These are phyloP conservation scores for Mionectes olivaceus DNA, from an alignment of 2,797 vertebrate genomes.

Conservation along the genomic window DNA sequence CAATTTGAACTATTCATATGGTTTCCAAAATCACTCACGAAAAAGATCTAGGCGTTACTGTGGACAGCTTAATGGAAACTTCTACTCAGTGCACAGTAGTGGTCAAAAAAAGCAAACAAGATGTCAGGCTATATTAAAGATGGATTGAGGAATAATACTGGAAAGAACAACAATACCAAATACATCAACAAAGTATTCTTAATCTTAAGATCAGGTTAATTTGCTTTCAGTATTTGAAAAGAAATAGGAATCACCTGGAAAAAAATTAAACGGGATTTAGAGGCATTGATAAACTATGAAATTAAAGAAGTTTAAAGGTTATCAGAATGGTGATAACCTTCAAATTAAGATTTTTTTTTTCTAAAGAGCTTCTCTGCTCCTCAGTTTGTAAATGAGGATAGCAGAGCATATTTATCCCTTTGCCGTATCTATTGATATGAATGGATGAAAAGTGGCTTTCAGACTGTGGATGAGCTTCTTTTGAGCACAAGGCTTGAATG, in stretches of 20 bases:
- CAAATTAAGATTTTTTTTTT: background rate
- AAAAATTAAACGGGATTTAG: background rate
- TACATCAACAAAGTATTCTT: background rate
- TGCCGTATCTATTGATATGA: background rate
- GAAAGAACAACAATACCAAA: conserved; percentile 11
- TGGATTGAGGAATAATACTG: background rate
- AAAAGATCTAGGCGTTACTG: conserved; percentile 25
- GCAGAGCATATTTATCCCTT: accelerated
- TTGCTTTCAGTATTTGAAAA: background rate
- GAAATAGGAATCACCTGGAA: background rate
- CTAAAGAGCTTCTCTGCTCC: background rate
- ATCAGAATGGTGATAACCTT: background rate
- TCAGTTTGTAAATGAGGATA: background rate
- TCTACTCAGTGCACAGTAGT: conserved; percentile 50
- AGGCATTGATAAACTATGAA: background rate
- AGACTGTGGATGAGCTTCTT: background rate
- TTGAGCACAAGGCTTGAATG: background rate
- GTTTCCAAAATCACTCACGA: conserved; percentile 56
- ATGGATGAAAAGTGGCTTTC: background rate
- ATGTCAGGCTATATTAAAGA: conserved; percentile 39
- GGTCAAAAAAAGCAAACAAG: conserved; percentile 58
- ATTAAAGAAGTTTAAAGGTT: background rate
- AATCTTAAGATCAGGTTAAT: background rate
- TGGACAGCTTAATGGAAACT: conserved; percentile 65
- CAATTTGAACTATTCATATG: background rate